Evolutionary conservation across 2,797 vertebrate species (phyloP).

Genomic region (Rhynchotus rufescens): DNA sequence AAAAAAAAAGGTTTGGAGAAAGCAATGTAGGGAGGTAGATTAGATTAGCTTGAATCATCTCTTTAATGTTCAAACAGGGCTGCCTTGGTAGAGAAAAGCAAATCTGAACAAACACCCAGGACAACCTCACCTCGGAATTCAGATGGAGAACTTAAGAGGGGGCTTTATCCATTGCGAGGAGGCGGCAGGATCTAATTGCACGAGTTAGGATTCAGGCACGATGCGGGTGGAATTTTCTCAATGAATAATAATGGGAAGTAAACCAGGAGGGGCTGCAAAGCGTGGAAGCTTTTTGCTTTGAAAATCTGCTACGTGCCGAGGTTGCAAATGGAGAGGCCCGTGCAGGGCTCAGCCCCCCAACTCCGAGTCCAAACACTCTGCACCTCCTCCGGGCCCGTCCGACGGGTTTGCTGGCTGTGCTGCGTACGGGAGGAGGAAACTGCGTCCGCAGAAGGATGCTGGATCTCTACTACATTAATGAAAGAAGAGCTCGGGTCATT

Average conservation of each 20-base stretch:
- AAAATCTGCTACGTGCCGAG: accelerated
- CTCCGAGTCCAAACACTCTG: background rate
- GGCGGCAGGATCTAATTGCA: background rate
- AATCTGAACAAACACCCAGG: background rate
- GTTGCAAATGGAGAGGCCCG: background rate
- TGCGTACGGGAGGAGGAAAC: background rate
- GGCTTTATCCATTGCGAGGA: background rate
- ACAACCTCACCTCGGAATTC: background rate
- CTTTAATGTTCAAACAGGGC: background rate
- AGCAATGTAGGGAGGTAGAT: background rate
- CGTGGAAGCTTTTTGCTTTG: background rate
- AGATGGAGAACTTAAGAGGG: background rate
- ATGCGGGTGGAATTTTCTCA: background rate
- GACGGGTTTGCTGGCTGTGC: background rate
- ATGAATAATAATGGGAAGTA: background rate
- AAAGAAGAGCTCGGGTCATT: background rate
- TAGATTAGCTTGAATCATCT: background rate
- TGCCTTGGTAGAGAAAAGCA: background rate
- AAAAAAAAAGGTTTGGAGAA: background rate
- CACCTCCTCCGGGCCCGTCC: background rate
- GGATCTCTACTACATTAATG: background rate
- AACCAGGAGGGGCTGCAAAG: background rate
- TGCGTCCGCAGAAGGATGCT: background rate
- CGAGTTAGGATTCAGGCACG: background rate
- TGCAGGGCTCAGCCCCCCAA: background rate